phyloP scores from a whole-genome alignment of 2,888 invertebrate genomes.

The Sesia apiformis region DNA sequence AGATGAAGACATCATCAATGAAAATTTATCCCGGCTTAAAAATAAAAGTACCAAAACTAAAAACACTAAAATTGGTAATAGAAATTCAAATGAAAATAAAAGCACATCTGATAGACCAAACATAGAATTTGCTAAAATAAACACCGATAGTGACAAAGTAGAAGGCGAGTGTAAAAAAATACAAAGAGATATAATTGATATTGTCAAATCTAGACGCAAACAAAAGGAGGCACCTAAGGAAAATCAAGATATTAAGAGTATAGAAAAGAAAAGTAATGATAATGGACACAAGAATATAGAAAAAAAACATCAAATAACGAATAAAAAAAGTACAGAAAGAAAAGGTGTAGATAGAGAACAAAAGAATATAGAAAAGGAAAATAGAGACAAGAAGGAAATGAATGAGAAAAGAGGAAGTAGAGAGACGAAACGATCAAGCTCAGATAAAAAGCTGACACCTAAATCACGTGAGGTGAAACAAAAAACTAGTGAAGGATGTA shows the following conservation, averaged over 20 bases:
- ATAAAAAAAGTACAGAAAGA: conserved; percentile 3
- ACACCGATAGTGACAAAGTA: too few relatives aligned
- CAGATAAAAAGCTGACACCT: too few relatives aligned
- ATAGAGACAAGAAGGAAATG: background rate
- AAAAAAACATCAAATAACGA: background rate
- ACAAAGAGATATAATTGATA: too few relatives aligned
- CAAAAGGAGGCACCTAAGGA: background rate
- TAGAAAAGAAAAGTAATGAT: background rate
- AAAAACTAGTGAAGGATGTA: too few relatives aligned
- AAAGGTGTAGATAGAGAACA: background rate
- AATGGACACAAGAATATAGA: background rate
- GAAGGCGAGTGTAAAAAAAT: too few relatives aligned
- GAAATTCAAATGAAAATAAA: background rate
- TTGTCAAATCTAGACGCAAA: background rate
- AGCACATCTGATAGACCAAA: background rate
- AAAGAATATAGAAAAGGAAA: background rate
- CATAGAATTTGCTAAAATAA: too few relatives aligned
- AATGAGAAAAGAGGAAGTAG: background rate
- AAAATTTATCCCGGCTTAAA: conserved; percentile 45
- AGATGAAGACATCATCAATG: conserved; percentile 40
- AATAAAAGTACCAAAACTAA: conserved; percentile 15
- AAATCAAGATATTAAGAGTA: background rate
- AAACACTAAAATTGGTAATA: background rate
- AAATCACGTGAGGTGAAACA: too few relatives aligned
- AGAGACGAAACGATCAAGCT: too few relatives aligned